Base-by-base conservation (phyloP, 1,140 invertebrate genomes). In the Daktulosphaira vitifoliae region DNA sequence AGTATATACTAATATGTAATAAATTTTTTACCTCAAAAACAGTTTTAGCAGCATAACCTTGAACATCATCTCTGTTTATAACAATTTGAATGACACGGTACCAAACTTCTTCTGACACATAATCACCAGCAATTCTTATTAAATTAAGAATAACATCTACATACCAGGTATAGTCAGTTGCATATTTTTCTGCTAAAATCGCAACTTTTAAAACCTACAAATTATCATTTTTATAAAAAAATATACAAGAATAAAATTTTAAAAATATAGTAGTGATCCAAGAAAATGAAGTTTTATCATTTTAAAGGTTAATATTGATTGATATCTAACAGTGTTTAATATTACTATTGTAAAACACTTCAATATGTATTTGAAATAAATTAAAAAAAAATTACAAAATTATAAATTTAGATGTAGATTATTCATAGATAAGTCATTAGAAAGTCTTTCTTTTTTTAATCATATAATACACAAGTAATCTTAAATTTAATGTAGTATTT, bases 81-180 rank as follows among this genome's bases (percentile, higher is more conserved):
- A 99, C 96, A 71, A 99, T 99, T 78, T 99, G 96, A 70, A 99
- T 99, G 42, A 99, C 97, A 74, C 97, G 81, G 77, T 99, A 99
- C 96, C 97, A 99, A 11, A 99, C 96, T 78, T 94, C 89, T 74
- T 91, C 88, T 37, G 85, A 96, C 6, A 99, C 97, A 79, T 98
- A 99, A 77, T 99, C 97, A 62, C 97, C 97, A 72, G 97, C 96
- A 78, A 99, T 97, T 77, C 96, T 86, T 70, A 99, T 99, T 20
- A 99, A 79, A 81, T 99, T 99, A 38, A 99, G 79, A 71, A 99
- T 99, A 4, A 99, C 96, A 79, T 99, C 97, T 66, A 99, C 96
- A 79, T 84, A 85, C 97, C 97, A 99, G 13, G 96, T 98, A 71
- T 97, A 99, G 76, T 99, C 96, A 23, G 94, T 96, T 1, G 96